phyloP scores from a whole-genome alignment of 2,888 invertebrate genomes.

The Cepaea hortensis region DNA sequence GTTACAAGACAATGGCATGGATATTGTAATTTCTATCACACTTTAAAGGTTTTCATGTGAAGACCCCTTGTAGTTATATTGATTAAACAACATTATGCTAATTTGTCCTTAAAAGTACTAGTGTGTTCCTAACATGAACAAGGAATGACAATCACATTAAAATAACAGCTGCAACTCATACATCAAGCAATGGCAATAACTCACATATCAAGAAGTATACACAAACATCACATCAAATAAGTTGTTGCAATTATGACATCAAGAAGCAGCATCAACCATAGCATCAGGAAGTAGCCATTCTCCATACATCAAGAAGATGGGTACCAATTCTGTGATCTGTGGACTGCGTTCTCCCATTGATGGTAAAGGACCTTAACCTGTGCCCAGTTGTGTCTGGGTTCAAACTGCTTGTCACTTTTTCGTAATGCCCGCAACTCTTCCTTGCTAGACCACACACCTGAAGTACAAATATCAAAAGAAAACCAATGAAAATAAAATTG shows the following conservation, averaged over 20 bases:
- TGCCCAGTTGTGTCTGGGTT: constrained; percentile 74
- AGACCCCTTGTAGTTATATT: too few species aligned
- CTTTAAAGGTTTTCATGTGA: too few species aligned
- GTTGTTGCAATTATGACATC: background rate
- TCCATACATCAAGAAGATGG: constrained; percentile 32
- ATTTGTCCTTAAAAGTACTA: too few species aligned
- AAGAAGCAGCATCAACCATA: background rate
- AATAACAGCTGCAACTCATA: too few species aligned
- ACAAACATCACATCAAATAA: too few species aligned
- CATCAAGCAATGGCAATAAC: too few species aligned
- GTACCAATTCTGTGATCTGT: constrained; percentile 81
- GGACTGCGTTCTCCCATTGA: constrained; percentile 81
- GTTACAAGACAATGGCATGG: too few species aligned
- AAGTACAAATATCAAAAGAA: constrained; percentile 44
- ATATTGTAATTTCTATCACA: too few species aligned
- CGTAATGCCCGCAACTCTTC: constrained; percentile 82
- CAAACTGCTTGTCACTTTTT: constrained; percentile 81
- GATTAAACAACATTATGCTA: too few species aligned
- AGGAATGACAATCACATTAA: too few species aligned
- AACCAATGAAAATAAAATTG: background rate
- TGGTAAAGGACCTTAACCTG: constrained; percentile 73
- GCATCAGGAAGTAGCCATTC: background rate
- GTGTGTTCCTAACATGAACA: too few species aligned
- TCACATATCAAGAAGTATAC: too few species aligned
- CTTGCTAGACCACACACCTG: constrained; percentile 85